Conservation (phyloP, 2,113 vertebrate genomes). For the Zosterops borbonicus region DNA sequence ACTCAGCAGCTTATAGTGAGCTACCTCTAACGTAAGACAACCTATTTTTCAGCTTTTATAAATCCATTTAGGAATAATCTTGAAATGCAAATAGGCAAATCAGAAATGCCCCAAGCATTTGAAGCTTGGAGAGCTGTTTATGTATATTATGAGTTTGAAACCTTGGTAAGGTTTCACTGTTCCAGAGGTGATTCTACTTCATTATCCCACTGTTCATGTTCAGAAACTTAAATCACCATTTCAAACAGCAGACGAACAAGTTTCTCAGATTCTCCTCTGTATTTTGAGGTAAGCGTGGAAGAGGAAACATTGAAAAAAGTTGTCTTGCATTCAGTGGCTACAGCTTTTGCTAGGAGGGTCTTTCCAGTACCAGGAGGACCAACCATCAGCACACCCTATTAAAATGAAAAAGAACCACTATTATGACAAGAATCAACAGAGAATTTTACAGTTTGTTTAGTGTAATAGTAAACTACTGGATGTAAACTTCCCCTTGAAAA, state of each 20-base stretch:
- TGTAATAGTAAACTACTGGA: background rate
- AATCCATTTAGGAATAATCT: background rate
- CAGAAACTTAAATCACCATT: constrained; percentile 82
- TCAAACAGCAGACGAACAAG: constrained; percentile 96
- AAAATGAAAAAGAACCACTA: background rate
- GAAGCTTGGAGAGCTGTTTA: background rate
- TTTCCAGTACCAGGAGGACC: constrained; percentile 97
- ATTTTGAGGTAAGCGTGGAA: constrained; percentile 96
- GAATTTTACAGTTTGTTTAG: background rate
- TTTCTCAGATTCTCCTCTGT: constrained; percentile 97
- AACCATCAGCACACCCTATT: constrained; percentile 95
- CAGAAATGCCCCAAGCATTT: background rate
- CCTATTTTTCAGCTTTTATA: background rate
- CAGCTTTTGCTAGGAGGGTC: constrained; percentile 95
- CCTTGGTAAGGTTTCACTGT: background rate
- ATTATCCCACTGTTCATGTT: background rate
- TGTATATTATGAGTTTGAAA: background rate
- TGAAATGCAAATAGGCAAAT: background rate
- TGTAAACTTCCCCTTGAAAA: background rate
- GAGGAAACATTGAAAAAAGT: constrained; percentile 98
- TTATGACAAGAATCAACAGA: background rate
- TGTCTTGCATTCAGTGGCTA: constrained; percentile 96
- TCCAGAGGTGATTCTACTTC: background rate
- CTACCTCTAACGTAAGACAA: rapidly evolving
- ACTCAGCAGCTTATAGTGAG: background rate